These are phyloP conservation scores for Pangasius krempfi DNA, from an alignment of 2,797 vertebrate genomes.

Conservation along the genomic window DNA sequence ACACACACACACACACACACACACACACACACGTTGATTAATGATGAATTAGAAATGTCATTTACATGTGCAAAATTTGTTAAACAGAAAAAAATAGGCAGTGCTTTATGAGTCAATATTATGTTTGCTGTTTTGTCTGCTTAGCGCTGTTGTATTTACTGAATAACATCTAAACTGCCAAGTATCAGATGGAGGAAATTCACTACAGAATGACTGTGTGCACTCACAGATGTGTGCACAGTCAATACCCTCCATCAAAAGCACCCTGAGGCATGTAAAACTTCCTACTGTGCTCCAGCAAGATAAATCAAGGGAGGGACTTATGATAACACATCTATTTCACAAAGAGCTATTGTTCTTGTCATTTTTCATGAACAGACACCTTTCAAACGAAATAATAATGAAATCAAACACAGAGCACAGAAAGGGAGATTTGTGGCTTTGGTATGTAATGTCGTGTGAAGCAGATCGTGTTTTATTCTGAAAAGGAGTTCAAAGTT, in stretches of 20 bases:
- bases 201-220: slow-evolving; percentile 47
- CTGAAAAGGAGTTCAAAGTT: slow-evolving; percentile 63
- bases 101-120: neutral
- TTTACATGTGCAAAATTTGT: slow-evolving; percentile 9
- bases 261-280: slow-evolving; percentile 33
- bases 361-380: slow-evolving; percentile 39
- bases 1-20: neutral
- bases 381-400: slow-evolving; percentile 42
- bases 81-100: neutral
- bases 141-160: slow-evolving; percentile 21
- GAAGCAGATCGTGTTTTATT: slow-evolving; percentile 14
- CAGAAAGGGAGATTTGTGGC: neutral
- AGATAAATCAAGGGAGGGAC: slow-evolving; percentile 51
- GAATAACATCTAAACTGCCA: slow-evolving; percentile 38
- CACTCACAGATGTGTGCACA: slow-evolving; percentile 38
- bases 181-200: slow-evolving; percentile 47
- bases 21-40: neutral
- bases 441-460: neutral
- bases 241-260: slow-evolving; percentile 41
- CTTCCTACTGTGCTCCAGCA: slow-evolving; percentile 41
- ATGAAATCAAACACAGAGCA: slow-evolving; percentile 38
- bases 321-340: slow-evolving; percentile 51
- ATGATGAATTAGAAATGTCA: neutral
- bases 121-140: slow-evolving; percentile 14
- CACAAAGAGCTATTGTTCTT: slow-evolving; percentile 42